Base-by-base conservation (phyloP, 2,888 invertebrate genomes). In the Limnephilus rhombicus region DNA sequence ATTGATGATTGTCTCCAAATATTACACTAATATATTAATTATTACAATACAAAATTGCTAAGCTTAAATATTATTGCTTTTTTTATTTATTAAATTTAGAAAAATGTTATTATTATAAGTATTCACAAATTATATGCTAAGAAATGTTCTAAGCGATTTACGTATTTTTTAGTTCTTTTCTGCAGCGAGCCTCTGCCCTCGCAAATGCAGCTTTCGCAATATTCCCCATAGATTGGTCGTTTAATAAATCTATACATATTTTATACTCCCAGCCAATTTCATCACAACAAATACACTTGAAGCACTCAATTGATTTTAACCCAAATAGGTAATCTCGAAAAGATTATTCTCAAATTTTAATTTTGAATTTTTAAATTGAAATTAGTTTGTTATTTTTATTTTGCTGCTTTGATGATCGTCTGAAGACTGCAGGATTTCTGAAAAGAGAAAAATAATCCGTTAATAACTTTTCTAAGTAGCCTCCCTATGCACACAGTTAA, bases 201-300 rank as follows among this genome's bases (percentile, higher is more conserved):
- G 45, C 85, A 80, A n/a, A 45, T 53, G 90, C 37, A 41, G 34
- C 80, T 37, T 29, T 68, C 68, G 45, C 85, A 68, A 85, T 37
- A 68, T 37, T 85, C 85, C 41, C 85, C 80, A 80, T 85, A 85
- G 24, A 90, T 53, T 83, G 90, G 90, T 82, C 85, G 82, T 82
- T 83, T 83, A 90, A 31, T 90, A 41, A 90, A 37, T 85, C 90
- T 80, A 45, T 34, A 90, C 90, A 90, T 90, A 90, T 90, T 90
- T 90, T 80, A 86, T 34, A 13, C 9, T 88, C 31, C 31, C 31
- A 12, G 3, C 2, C 5, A 87, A 53, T 31, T 12, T 29, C 88
- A 88, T 88, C 34, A 88, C 68, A 88, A 88, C 11, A 15, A 31
- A 85, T 15, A 85, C 85, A 85, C 85, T 82, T 82, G 31, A 0